phyloP scores from a whole-genome alignment of 2,113 vertebrate species.

The Lophochroa leadbeateri region DNA sequence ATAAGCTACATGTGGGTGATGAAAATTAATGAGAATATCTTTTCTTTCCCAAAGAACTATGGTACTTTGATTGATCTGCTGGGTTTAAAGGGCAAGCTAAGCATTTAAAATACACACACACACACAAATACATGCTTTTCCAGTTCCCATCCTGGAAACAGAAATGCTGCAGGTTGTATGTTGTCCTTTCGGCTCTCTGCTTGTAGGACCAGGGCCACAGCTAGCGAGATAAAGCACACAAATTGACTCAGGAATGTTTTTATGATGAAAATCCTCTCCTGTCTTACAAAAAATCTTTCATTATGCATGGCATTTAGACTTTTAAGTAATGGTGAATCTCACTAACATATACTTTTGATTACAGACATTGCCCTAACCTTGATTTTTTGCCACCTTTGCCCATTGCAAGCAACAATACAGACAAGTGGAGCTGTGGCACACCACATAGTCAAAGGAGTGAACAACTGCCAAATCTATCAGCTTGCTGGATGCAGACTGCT shows the following conservation, averaged over 20 bases:
- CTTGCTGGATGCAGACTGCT: background rate
- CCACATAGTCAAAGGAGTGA: background rate
- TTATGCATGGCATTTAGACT: background rate
- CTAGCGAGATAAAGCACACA: background rate
- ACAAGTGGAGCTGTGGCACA: background rate
- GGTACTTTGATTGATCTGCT: background rate
- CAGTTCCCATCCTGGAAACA: background rate
- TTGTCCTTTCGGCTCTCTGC: background rate
- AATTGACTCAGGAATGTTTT: background rate
- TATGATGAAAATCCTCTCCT: background rate
- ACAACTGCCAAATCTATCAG: background rate
- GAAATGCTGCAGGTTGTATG: background rate
- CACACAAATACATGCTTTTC: background rate
- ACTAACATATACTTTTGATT: background rate
- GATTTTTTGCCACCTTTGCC: background rate
- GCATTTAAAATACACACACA: background rate
- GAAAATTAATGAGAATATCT: slow-evolving; percentile 26
- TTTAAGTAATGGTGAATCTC: background rate
- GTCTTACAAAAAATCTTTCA: background rate
- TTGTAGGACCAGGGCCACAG: background rate
- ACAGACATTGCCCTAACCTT: background rate
- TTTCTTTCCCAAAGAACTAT: background rate
- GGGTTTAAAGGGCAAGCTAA: background rate
- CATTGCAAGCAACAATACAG: background rate
- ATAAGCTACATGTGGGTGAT: background rate